Evolutionary conservation across 2,888 invertebrate genomes (phyloP).

Genomic region (Spodoptera picta): DNA sequence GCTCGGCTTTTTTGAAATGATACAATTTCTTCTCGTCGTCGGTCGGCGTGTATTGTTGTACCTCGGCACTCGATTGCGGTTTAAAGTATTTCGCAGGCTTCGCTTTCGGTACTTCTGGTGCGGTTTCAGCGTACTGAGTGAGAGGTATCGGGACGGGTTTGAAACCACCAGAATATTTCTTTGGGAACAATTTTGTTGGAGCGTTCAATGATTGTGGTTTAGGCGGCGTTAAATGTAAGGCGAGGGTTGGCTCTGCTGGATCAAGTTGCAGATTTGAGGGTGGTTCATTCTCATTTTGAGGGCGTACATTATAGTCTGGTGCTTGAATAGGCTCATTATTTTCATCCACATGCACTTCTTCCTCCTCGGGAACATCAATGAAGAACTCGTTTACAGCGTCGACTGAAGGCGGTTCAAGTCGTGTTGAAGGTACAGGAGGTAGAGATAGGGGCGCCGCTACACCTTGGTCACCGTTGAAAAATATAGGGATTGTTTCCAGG

Average conservation of each 20-base stretch:
- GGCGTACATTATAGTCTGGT: conserved; percentile 37
- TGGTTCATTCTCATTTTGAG: conserved; percentile 58
- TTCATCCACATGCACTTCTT: conserved; percentile 78
- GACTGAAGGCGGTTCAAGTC: conserved; percentile 75
- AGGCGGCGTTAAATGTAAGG: conserved; percentile 73
- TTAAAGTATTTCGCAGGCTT: conserved; percentile 79
- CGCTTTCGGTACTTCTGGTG: conserved; percentile 79
- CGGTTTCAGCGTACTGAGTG: conserved; percentile 69
- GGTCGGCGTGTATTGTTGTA: conserved; percentile 64
- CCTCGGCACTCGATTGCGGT: conserved; percentile 70
- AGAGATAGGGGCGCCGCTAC: conserved; percentile 46
- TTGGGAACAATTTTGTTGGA: conserved; percentile 89
- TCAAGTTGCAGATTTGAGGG: conserved; percentile 56
- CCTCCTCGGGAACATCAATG: conserved; percentile 77
- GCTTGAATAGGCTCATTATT: conserved; percentile 68
- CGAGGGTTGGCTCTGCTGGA: conserved; percentile 71
- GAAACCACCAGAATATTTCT: conserved; percentile 87
- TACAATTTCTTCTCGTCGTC: conserved; percentile 80
- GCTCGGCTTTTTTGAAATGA: conserved; percentile 84
- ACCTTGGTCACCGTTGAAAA: conserved; percentile 55
- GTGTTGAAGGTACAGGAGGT: conserved; percentile 72
- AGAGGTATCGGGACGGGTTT: conserved; percentile 83
- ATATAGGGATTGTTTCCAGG: conserved; percentile 60
- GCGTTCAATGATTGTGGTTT: conserved; percentile 71
- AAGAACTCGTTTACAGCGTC: conserved; percentile 75